Evolutionary conservation across 2,113 vertebrate genomes (phyloP), one percentile per base, ranked within the genome.

Genomic region (Grus americana): DNA sequence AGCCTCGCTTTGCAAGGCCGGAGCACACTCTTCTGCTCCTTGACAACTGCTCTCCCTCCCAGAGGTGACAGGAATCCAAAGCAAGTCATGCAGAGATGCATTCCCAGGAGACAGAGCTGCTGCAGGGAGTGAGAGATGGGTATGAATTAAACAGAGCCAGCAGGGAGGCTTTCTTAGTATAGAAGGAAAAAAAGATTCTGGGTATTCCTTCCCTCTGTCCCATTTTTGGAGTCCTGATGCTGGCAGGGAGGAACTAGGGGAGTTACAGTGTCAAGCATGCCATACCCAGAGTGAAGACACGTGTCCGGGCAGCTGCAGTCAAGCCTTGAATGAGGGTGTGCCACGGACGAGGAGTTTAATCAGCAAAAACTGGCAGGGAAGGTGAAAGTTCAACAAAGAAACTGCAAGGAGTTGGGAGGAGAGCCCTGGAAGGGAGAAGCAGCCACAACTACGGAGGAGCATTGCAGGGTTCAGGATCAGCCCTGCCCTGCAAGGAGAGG

Each of bases 331-430:
- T 1, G 44, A 90, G 79, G 47, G 21, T 12, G n/a, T 27, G 65
- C 24, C 65, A 1, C 0, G 0, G 58, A 4, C 12, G 16, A 20
- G 68, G 55, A 4, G 24, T 3, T 50, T 11, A 18, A 34, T 29
- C 63, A 8, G 26, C 49, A 47, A 29, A 84, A 54, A 10, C 7
- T 5, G 26, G 17, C 58, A 52, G 79, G 42, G 38, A 72, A 62
- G 36, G 58, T 5, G 58, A 22, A 55, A 30, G 21, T 47, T 54
- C 72, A 17, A 11, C 47, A 10, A 16, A 55, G 57, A 14, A 58
- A 7, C 24, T 32, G 24, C 44, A 3, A 6, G 40, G n/a, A 42
- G 44, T 0, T 15, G 46, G n/a, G 42, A 38, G 42, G 34, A 58
- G 71, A 46, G 21, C 29, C 66, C 54, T 46, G 42, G 61, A 7